Conservation (phyloP, 2,888 invertebrate species). For the Mesoligia furuncula region DNA sequence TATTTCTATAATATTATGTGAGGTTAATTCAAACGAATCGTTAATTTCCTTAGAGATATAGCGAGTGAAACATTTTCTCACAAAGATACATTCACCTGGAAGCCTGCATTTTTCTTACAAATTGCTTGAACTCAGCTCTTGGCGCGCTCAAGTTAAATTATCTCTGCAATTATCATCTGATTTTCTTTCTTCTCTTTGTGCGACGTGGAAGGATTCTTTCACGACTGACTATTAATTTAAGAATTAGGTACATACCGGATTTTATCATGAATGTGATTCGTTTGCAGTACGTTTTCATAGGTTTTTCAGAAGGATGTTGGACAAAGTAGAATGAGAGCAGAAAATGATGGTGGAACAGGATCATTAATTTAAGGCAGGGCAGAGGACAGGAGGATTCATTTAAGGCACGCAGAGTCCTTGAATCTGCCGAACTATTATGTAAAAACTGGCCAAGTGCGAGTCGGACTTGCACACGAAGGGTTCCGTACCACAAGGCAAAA, state of each 20-base stretch:
- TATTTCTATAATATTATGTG: not conserved
- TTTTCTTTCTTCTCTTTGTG: constrained; percentile 27
- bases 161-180: constrained; percentile 37
- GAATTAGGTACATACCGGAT: not conserved
- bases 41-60: constrained; percentile 44
- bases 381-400: too few relatives aligned
- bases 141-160: constrained; percentile 37
- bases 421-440: not conserved
- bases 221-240: not conserved
- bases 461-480: too few relatives aligned
- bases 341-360: not conserved
- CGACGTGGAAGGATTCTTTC: constrained; percentile 3
- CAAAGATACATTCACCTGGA: constrained; percentile 66
- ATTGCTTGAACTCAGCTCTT: constrained; percentile 60
- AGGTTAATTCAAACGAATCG: constrained; percentile 19
- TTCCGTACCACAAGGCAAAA: too few relatives aligned
- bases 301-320: not conserved
- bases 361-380: not conserved
- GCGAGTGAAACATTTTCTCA: constrained; percentile 30
- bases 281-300: not conserved
- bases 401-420: not conserved
- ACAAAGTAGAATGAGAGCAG: not conserved
- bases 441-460: not conserved
- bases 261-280: not conserved
- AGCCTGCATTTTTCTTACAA: constrained; percentile 68